Evolutionary conservation across 1,140 invertebrate species (phyloP), one percentile per base, ranked within the genome.

Genomic region (Ridgeia piscesae): DNA sequence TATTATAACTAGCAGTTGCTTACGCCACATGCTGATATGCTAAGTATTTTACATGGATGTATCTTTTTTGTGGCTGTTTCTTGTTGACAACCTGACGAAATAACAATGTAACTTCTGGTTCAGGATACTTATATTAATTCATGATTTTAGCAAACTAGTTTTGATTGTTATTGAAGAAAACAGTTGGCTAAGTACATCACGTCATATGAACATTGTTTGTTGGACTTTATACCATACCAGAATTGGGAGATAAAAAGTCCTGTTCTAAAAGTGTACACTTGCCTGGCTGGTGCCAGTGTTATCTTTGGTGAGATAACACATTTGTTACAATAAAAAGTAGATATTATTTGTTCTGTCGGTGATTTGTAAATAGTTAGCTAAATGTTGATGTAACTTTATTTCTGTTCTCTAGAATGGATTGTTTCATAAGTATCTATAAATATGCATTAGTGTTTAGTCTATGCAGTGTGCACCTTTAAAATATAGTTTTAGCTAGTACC

Each of bases 281-380:
- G 58, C 27, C 58, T 77, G 58, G 58, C 58, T 77, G 58, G 58
- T 77, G 58, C 58, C 58, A 77, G 58, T 21, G 17, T 77, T 77
- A 77, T 77, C 58, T 77, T 77, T 77, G 27, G 17, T 77, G 27
- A 31, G 58, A 0, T 77, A 77, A 77, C 58, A 77, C 27, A 21
- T 77, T 77, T 77, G 58, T 77, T 77, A 77, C 11, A 77, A 77
- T 77, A 77, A 77, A 77, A 77, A 77, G 58, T 77, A 77, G 58
- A 21, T 77, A 21, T 77, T 77, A 21, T 21, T 77, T 21, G 58
- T 21, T 77, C 58, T 77, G 58, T 77, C 48, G 21, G 48, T 50
- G 48, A 50, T 50, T 8, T 50, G 17, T 77, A 27, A 21, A 31
- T 77, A 27, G 58, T 77, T 77, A 21, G 14, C 58, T 21, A 77